Evolutionary conservation across 2,113 vertebrate species (phyloP).

Genomic region (Lucifuga dentata): DNA sequence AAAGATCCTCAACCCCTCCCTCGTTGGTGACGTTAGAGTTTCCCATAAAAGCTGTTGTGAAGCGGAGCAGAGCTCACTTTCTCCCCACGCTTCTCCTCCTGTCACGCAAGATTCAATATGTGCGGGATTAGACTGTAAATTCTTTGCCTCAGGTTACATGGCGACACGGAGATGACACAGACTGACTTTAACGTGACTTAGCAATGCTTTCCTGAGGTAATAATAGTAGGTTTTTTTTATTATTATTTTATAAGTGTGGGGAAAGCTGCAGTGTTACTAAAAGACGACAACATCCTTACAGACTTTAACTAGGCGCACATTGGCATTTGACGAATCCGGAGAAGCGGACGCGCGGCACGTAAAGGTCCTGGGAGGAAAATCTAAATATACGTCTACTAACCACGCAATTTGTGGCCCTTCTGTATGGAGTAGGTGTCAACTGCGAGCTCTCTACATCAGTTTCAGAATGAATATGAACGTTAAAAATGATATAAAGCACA

Average conservation of each 20-base stretch:
- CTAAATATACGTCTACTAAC: no score
- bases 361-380: neutral
- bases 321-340: neutral
- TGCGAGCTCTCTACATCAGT: no score
- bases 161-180: neutral
- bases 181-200: no score
- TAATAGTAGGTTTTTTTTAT: no score
- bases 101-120: neutral
- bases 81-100: neutral
- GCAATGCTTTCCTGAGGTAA: no score
- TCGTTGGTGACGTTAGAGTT: slow-evolving; percentile 49
- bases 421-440: neutral
- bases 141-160: no score
- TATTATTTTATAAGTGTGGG: no score
- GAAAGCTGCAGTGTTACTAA: no score
- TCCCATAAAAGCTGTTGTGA: slow-evolving; percentile 45
- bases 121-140: slow-evolving; percentile 20
- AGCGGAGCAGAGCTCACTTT: slow-evolving; percentile 15
- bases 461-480: slow-evolving; percentile 1
- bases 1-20: neutral
- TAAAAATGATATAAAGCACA: neutral
- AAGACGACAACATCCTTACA: no score
- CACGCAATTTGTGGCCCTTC: no score
- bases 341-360: neutral
- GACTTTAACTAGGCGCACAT: neutral